Percentiles rank a stretch among this genome's conserved stretches.
Conservation (phyloP, 2,113 vertebrate genomes). For the Pituophis catenifer region DNA sequence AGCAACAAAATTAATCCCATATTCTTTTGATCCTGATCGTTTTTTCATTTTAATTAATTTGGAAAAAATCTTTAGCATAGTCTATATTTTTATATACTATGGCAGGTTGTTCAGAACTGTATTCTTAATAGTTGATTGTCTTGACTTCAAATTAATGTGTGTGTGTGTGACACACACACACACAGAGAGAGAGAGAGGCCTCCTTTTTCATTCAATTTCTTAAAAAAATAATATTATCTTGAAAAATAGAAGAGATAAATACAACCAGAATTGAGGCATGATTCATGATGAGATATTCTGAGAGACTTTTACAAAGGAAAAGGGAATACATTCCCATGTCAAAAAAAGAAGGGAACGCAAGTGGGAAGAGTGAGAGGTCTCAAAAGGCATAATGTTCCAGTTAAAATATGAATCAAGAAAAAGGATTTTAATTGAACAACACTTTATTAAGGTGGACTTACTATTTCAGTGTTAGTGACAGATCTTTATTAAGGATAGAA, state of each 20-base stretch:
- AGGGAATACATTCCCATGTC: not conserved
- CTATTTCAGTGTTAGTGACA: not conserved
- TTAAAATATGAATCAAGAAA: not conserved
- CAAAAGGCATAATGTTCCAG: not conserved
- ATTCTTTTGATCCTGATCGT: not conserved
- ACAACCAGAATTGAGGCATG: not conserved
- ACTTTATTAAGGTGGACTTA: not conserved
- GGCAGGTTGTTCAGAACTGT: not conserved
- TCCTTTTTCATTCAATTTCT: not conserved
- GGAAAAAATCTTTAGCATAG: not conserved
- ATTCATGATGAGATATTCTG: not conserved
- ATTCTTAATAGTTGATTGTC: not conserved
- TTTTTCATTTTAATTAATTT: not conserved
- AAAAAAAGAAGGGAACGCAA: not conserved
- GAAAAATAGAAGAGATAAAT: not conserved
- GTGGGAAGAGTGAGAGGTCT: not conserved
- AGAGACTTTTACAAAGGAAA: not conserved
- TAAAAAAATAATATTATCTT: not conserved
- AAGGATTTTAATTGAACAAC: not conserved
- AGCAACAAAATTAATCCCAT: not conserved
- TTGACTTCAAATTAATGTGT: not conserved
- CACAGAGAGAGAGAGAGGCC: not conserved
- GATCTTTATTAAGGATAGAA: not conserved
- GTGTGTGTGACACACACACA: not conserved
- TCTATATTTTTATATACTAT: not conserved